Evolutionary conservation across 2,888 invertebrate genomes (phyloP).

Genomic region (Leptura quadrifasciata): DNA sequence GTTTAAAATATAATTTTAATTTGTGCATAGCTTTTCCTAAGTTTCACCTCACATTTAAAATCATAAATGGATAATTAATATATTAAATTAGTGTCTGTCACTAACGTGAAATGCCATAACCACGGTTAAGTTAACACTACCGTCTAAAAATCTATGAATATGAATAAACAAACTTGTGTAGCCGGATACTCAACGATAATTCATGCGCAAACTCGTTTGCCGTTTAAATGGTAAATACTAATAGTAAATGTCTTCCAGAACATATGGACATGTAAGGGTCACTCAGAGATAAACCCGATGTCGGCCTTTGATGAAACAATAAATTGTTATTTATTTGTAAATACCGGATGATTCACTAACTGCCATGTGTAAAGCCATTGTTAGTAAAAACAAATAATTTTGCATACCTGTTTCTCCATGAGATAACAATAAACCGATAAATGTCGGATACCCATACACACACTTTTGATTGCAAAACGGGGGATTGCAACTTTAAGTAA

Average conservation of each 20-base stretch:
- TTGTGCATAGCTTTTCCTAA: not conserved
- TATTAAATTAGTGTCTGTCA: not conserved
- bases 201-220: constrained; percentile 47
- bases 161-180: constrained; percentile 42
- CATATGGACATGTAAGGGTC: not conserved
- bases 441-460: too few relatives aligned
- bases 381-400: too few relatives aligned
- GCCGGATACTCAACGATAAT: constrained; percentile 40
- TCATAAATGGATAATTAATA: not conserved
- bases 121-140: not conserved
- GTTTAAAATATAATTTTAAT: not conserved
- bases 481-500: too few relatives aligned
- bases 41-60: not conserved
- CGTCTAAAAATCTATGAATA: constrained; percentile 11
- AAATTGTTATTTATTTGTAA: not conserved
- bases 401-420: too few relatives aligned
- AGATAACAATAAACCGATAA: too few relatives aligned
- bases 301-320: not conserved
- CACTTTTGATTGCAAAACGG: too few relatives aligned
- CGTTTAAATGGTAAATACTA: not conserved
- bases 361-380: too few relatives aligned
- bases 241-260: constrained; percentile 1
- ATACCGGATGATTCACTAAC: not conserved
- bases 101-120: not conserved
- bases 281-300: not conserved